Evolutionary conservation across 1,140 invertebrate genomes (phyloP).

Genomic region (Nasonia longicornis): DNA sequence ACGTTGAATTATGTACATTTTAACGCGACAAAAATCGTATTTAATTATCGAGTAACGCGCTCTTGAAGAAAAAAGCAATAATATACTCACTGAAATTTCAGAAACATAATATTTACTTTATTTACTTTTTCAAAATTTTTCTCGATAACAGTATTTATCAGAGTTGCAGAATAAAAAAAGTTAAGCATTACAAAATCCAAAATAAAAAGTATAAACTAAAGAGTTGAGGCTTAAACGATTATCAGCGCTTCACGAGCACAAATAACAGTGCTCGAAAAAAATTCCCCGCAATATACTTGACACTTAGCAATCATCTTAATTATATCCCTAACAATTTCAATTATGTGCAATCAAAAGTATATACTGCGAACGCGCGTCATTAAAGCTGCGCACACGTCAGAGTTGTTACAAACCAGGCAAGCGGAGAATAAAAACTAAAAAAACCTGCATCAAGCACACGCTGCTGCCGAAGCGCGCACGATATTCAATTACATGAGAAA

Average conservation of each 20-base stretch:
- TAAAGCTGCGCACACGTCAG: background rate
- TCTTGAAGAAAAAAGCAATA: too few species aligned
- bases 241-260: background rate
- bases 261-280: background rate
- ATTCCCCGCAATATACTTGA: background rate
- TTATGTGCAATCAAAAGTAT: conserved; percentile 1
- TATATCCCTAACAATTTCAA: background rate
- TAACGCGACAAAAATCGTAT: too few species aligned
- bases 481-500: conserved; percentile 10
- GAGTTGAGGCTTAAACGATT: background rate
- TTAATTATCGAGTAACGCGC: too few species aligned
- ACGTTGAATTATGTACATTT: too few species aligned
- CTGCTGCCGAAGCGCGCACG: background rate
- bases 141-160: too few species aligned
- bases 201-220: background rate
- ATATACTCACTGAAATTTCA: too few species aligned
- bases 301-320: background rate
- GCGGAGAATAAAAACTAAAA: conserved; percentile 16
- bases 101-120: too few species aligned
- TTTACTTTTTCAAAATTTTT: too few species aligned
- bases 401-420: conserved; percentile 4
- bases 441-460: background rate
- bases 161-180: too few species aligned
- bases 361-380: background rate
- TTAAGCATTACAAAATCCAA: background rate